Evolutionary conservation across 2,797 vertebrate species (phyloP), one percentile per base, ranked within the genome.

Genomic region (Diplodus puntazzo): DNA sequence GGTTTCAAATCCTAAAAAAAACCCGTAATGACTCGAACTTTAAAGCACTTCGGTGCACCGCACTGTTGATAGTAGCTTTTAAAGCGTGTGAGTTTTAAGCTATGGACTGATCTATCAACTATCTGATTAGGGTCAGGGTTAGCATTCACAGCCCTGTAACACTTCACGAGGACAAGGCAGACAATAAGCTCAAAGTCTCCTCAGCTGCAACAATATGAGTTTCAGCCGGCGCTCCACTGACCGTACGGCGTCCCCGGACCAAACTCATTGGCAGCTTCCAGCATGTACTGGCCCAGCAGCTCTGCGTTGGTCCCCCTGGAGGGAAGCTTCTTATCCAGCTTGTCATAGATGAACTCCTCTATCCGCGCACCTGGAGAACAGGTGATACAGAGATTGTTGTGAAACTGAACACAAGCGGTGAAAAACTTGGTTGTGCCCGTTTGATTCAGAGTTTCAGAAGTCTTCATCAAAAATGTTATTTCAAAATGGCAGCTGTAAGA

Each of bases 311-410:
- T 99, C 64, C 94, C 95, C 69, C 96, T 94, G 3, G 96, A 97
- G 3, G 98, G 98, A 42, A 98, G 92, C 94, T 98, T 99, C 89
- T 96, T 93, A 87, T 99, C 98, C 57, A 99, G 94, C 92, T 99
- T 99, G 93, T 99, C 98, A 1, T 99, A 99, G 70, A 99, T 97
- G 92, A 97, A 99, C 92, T 98, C 98, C 77, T 99, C 98, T 50
- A 99, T 98, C 59, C 98, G 96, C 70, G 97, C 97, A 92, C 95
- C 95, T 96, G 79, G n/a, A 68, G 14, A 42, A 16, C 21, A 70
- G 20, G n/a, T 13, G 46, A 65, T 8, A n/a, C 43, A 68, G 21
- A 65, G 2, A 73, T 3, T 3, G 23, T 5, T 8, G 3, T 8
- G 3, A 57, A 30, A 45, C 20, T 13, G 21, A 5, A 46, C 16